These are phyloP conservation scores for Polymixis lichenea DNA, from an alignment of 2,888 invertebrate species.

Conservation along the genomic window DNA sequence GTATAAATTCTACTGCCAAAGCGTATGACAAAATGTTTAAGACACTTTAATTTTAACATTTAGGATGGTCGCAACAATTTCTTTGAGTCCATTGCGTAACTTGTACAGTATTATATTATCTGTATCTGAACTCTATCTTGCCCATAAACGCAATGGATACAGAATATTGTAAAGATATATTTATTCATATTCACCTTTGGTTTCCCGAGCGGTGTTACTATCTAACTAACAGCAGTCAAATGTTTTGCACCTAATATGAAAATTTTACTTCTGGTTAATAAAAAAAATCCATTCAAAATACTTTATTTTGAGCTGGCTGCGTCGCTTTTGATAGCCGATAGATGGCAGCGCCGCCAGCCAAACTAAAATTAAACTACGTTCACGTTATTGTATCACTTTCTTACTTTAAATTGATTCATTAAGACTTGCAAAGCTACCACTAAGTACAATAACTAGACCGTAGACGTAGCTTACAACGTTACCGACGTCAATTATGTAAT, in stretches of 20 bases:
- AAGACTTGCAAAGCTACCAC: slow-evolving; percentile 79
- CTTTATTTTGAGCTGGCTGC: neutral
- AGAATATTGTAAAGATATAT: slow-evolving; percentile 1
- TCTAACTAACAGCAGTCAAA: neutral
- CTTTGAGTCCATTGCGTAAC: slow-evolving; percentile 16
- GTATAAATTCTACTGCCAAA: slow-evolving; percentile 60
- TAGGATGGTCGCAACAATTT: neutral
- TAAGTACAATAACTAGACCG: slow-evolving; percentile 87
- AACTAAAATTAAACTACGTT: slow-evolving; percentile 10
- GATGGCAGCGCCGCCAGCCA: slow-evolving; percentile 20
- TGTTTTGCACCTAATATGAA: neutral
- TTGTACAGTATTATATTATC: slow-evolving; percentile 18
- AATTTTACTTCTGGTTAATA: neutral
- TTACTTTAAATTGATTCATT: slow-evolving; percentile 48
- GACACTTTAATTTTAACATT: slow-evolving; percentile 3
- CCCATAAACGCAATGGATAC: slow-evolving; percentile 22
- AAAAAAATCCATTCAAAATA: neutral
- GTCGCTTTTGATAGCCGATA: neutral
- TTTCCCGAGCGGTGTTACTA: neutral
- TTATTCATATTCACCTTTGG: slow-evolving; percentile 3
- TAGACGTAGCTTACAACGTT: slow-evolving; percentile 79
- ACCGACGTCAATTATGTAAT: slow-evolving; percentile 86
- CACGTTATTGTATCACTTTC: slow-evolving; percentile 3
- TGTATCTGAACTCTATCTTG: slow-evolving; percentile 33
- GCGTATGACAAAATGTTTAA: slow-evolving; percentile 39